phyloP scores from a whole-genome alignment of 53 echinoderm and acorn worm genomes.

The Apostichopus leukothele region DNA sequence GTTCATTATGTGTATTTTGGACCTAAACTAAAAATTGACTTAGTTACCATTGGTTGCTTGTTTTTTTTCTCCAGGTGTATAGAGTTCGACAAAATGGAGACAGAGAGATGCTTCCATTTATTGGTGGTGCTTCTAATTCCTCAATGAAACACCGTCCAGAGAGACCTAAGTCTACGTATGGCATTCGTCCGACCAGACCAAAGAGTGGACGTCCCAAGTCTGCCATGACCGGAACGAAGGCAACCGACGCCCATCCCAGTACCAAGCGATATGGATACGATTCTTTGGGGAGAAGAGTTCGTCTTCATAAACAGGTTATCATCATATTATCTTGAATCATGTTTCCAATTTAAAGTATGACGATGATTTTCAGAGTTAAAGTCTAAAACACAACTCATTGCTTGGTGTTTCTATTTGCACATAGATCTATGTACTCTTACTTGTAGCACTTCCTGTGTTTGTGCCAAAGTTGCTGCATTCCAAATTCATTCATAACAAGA shows the following conservation, averaged over 20 bases:
- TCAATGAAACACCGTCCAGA: slow-evolving; percentile 66
- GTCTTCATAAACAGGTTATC: slow-evolving; percentile 57
- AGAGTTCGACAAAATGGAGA: slow-evolving; percentile 26
- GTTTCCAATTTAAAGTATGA: too few species aligned
- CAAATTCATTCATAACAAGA: too few species aligned
- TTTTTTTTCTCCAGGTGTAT: not conserved
- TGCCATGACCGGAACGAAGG: slow-evolving; percentile 64
- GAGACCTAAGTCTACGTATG: slow-evolving; percentile 90
- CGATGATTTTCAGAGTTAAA: too few species aligned
- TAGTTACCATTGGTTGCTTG: too few species aligned
- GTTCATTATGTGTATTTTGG: too few species aligned
- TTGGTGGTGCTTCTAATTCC: slow-evolving; percentile 45
- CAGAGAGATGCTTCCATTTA: slow-evolving; percentile 51
- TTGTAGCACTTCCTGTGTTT: too few species aligned
- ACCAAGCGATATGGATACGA: slow-evolving; percentile 86
- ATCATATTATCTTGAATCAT: too few species aligned
- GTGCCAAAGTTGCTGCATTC: too few species aligned
- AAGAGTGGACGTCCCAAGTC: slow-evolving; percentile 60
- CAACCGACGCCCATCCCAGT: slow-evolving; percentile 79
- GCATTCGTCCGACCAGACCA: slow-evolving; percentile 67
- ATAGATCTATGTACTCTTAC: too few species aligned
- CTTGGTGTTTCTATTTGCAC: too few species aligned
- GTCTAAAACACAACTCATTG: too few species aligned
- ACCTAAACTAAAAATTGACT: too few species aligned
- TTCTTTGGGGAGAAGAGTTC: slow-evolving; percentile 67